Evolutionary conservation across 2,797 vertebrate species (phyloP), one percentile per base, ranked within the genome.

Genomic region (Pipistrellus pygmaeus): DNA sequence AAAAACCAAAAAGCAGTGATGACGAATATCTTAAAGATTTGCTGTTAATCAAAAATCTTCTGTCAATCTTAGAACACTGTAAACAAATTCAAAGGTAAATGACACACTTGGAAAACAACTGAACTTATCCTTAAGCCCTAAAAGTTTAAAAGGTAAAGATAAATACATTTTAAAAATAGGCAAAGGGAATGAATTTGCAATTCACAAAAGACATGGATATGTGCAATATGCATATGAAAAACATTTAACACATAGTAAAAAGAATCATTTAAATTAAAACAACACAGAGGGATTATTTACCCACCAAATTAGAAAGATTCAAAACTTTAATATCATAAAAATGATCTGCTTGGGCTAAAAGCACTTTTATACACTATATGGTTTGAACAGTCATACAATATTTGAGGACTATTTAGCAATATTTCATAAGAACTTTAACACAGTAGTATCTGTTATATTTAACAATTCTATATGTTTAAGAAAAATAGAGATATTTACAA

Each of bases 241-340:
- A 93, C 57, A 23, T 38, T 46, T 38, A 48, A 44, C 25, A 69
- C 5, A 46, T 62, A 86, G 20, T 62, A 72, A 92, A 32, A 20
- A 85, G 27, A 96, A 38, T 14, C 80, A 76, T 11, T 15, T 68
- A 85, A 92, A 88, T 71, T 51, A 51, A 92, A 85, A 73, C 35
- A 84, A 73, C 44, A 85, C 1, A 25, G 20, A 62, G 10, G 11
- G 0, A 20, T n/a, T 32, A 17, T 41, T 81, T 55, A 73, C 32
- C 17, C 57, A 48, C 18, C 27, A 73, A 93, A 78, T 69, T 20
- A 48, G 9, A 77, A 86, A 35, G 21, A 78, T 6, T 77, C 32
- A 75, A 66, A 90, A n/a, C 2, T 60, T 5, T 13, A 69, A 1
- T 6, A 44, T 10, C 64, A 66, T 25, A 2, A 80, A 53, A 84